Evolutionary conservation across 2,888 invertebrate genomes (phyloP).

Genomic region (Eupithecia subfuscata): DNA sequence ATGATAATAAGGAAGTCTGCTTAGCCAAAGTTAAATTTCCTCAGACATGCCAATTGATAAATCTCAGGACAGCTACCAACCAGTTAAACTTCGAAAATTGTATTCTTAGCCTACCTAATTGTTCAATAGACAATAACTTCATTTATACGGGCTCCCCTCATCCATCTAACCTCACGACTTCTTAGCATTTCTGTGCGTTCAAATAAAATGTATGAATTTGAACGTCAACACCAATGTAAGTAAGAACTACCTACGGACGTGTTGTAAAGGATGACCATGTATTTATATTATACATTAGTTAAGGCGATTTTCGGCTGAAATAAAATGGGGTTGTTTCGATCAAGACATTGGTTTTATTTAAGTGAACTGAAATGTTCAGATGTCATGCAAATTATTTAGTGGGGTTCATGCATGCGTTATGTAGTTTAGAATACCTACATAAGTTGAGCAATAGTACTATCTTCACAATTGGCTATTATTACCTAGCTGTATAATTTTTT

Average conservation of each 20-base stretch:
- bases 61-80: background rate
- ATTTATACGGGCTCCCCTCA: slow-evolving; percentile 14
- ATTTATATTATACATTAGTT: slow-evolving; percentile 43
- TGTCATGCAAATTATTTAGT: background rate
- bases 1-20: background rate
- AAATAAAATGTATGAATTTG: slow-evolving; percentile 32
- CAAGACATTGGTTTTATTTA: slow-evolving; percentile 46
- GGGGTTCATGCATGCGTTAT: background rate
- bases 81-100: background rate
- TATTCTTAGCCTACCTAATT: background rate
- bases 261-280: slow-evolving; percentile 36
- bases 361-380: background rate
- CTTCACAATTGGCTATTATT: slow-evolving; percentile 9
- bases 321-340: slow-evolving; percentile 57
- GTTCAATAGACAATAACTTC: background rate
- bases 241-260: slow-evolving; percentile 23
- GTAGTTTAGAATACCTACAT: background rate
- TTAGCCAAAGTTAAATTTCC: background rate
- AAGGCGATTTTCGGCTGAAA: slow-evolving; percentile 50
- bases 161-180: slow-evolving; percentile 41
- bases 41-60: background rate
- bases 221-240: slow-evolving; percentile 36
- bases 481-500: slow-evolving; percentile 16
- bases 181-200: slow-evolving; percentile 37
- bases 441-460: slow-evolving; percentile 10